phyloP scores from a whole-genome alignment of 1,140 invertebrate species.

The Camponotus vicinus region DNA sequence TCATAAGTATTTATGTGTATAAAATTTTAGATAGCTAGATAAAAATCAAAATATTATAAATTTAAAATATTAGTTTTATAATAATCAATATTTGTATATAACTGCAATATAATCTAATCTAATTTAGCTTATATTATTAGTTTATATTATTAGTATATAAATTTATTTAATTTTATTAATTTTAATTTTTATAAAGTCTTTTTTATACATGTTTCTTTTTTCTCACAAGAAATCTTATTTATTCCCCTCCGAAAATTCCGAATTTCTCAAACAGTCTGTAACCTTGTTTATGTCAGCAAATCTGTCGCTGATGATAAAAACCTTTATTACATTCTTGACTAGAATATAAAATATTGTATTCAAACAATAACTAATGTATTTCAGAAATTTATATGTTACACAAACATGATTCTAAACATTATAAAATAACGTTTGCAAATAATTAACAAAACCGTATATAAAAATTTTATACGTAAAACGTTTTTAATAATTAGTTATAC shows the following conservation, averaged over 20 bases:
- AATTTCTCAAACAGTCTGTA: not conserved
- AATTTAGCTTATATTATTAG: too few species aligned
- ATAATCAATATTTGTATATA: not conserved
- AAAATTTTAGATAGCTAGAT: not conserved
- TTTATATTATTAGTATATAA: not conserved
- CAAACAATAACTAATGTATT: not conserved
- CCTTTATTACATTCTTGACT: not conserved
- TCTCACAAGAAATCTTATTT: not conserved
- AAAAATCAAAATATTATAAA: not conserved
- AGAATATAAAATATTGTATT: not conserved
- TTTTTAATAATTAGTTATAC: too few species aligned
- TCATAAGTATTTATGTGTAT: not conserved
- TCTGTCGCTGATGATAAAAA: not conserved
- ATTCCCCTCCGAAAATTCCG: not conserved
- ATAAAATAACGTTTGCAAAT: too few species aligned
- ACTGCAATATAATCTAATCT: too few species aligned
- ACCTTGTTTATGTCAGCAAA: not conserved
- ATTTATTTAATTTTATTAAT: conserved; percentile 9
- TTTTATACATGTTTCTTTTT: not conserved
- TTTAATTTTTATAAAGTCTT: not conserved
- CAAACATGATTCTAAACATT: not conserved
- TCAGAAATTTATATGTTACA: too few species aligned
- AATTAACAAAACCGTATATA: too few species aligned
- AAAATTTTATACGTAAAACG: too few species aligned
- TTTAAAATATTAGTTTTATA: not conserved